phyloP scores from a whole-genome alignment of 2,113 vertebrate genomes.

The Symphodus melops region DNA sequence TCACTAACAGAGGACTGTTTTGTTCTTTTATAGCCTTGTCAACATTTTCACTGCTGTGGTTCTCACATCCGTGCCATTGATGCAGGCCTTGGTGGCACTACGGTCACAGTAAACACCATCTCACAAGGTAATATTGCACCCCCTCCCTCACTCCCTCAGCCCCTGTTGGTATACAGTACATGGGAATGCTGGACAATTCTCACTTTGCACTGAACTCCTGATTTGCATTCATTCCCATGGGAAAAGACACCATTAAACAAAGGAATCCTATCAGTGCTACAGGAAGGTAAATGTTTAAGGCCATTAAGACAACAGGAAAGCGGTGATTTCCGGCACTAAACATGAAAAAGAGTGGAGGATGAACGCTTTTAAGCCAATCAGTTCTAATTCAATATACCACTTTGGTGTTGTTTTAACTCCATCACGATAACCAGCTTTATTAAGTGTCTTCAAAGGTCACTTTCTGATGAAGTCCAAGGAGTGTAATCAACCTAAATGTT shows the following conservation, averaged over 20 bases:
- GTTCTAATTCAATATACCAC: constrained; percentile 79
- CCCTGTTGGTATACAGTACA: constrained; percentile 45
- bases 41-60: constrained; percentile 44
- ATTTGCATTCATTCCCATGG: constrained; percentile 75
- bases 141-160: background rate
- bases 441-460: constrained; percentile 78
- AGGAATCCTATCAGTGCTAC: constrained; percentile 71
- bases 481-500: constrained; percentile 75
- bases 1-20: constrained; percentile 64
- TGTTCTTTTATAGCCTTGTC: constrained; percentile 70
- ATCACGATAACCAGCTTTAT: constrained; percentile 78
- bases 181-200: constrained; percentile 57
- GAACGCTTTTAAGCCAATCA: constrained; percentile 78
- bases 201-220: constrained; percentile 57
- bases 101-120: constrained; percentile 62
- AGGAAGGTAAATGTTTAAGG: constrained; percentile 75
- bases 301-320: constrained; percentile 81
- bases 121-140: constrained; percentile 29
- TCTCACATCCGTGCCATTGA: constrained; percentile 56
- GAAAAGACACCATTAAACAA: constrained; percentile 74
- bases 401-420: constrained; percentile 79
- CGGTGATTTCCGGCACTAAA: constrained; percentile 78
- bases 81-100: constrained; percentile 59
- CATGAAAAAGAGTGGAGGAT: constrained; percentile 74
- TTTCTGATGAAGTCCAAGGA: constrained; percentile 79